A percentile compares a stretch with the other conserved stretches of the same genome.
phyloP scores from a whole-genome alignment of 1,140 invertebrate species.

The Aphaenogaster rudis region DNA sequence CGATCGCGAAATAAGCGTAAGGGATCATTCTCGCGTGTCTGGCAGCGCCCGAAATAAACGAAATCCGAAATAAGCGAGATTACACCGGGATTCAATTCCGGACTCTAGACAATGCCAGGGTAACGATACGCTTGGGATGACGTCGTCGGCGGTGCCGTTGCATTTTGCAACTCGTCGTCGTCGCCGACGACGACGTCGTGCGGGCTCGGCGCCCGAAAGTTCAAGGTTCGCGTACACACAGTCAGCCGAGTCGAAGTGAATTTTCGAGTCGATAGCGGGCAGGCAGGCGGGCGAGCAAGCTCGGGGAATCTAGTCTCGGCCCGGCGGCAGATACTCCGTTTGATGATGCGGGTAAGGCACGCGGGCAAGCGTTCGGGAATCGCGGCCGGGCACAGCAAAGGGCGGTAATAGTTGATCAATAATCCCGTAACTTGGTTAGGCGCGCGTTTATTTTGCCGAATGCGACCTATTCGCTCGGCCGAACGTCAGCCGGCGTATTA shows the following conservation, averaged over 20 bases:
- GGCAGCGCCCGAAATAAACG: neutral
- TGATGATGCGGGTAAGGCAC: conserved; percentile 71
- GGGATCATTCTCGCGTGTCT: conserved; percentile 47
- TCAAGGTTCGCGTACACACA: conserved; percentile 52
- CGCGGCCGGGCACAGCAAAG: conserved; percentile 68
- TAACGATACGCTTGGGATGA: conserved; percentile 27
- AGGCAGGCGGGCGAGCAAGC: conserved; percentile 25
- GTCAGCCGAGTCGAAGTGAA: conserved; percentile 6
- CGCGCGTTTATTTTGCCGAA: conserved; percentile 48
- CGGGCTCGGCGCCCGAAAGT: conserved; percentile 42
- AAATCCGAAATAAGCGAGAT: conserved; percentile 32
- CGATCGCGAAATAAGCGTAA: neutral
- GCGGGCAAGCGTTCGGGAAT: conserved; percentile 73
- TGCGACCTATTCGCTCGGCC: conserved; percentile 55
- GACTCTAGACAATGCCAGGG: neutral
- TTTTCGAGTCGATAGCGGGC: conserved; percentile 70
- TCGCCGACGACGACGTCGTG: neutral
- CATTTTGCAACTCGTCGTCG: conserved; percentile 49
- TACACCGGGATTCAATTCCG: conserved; percentile 21
- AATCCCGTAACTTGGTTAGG: conserved; percentile 64
- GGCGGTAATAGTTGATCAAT: conserved; percentile 69
- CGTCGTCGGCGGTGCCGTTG: conserved; percentile 13
- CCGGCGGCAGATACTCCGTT: conserved; percentile 59
- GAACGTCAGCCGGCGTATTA: conserved; percentile 33
- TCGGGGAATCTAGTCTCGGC: conserved; percentile 65